phyloP scores from a whole-genome alignment of 2,888 invertebrate species.

The Drosophila anomelani region DNA sequence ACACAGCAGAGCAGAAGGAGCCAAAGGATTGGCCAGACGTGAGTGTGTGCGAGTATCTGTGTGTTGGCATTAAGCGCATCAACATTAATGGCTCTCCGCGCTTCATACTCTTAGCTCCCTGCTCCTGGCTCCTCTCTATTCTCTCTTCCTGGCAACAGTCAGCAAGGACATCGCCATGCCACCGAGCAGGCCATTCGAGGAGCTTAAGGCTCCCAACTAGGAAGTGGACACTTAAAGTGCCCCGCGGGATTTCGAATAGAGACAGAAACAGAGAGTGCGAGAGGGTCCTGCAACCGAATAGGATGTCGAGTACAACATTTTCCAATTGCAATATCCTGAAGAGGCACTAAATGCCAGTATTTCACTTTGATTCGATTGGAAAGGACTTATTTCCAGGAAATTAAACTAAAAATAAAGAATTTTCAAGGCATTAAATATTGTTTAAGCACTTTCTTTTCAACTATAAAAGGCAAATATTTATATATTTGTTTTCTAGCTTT shows the following conservation, averaged over 20 bases:
- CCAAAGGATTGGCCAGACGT: conserved; percentile 35
- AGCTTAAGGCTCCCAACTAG: conserved; percentile 43
- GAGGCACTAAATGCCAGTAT: background rate
- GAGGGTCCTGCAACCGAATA: background rate
- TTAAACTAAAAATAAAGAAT: background rate
- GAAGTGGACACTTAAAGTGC: conserved; percentile 41
- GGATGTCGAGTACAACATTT: background rate
- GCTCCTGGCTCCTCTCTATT: background rate
- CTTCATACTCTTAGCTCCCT: background rate
- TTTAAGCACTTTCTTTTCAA: background rate
- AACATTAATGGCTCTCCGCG: conserved; percentile 39
- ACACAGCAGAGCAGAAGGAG: conserved; percentile 1
- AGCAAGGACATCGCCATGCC: conserved; percentile 29
- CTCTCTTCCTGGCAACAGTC: conserved; percentile 27
- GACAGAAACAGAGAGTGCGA: background rate
- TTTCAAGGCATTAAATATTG: background rate
- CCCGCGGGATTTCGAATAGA: background rate
- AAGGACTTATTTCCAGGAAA: background rate
- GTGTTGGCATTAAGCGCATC: conserved; percentile 47
- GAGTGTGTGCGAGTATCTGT: background rate
- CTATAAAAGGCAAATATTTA: background rate
- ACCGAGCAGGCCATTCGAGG: conserved; percentile 26
- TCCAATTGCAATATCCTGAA: background rate
- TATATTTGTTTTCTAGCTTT: background rate
- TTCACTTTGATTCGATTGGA: background rate